phyloP scores from a whole-genome alignment of 1,140 invertebrate genomes.

The honey bee (Apis mellifera) region Amel_HAv3.1 CM009943.2:4504001-4504500 shows the following conservation, averaged over 20 bases:
- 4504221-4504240: not conserved
- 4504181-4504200: not conserved
- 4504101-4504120: conserved; percentile 25
- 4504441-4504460: conserved; percentile 95
- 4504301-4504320: not conserved
- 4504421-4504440: conserved; percentile 97
- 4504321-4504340: no score
- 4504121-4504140: conserved; percentile 19
- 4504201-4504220: not conserved
- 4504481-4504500: conserved; percentile 48
- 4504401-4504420: conserved; percentile 99
- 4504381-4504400: conserved; percentile 98
- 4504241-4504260: conserved; percentile 16
- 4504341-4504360: not conserved
- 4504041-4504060: not conserved
- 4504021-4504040: conserved; percentile 26
- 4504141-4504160: conserved; percentile 29
- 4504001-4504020: not conserved
- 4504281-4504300: conserved; percentile 26
- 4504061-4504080: not conserved
- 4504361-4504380: conserved; percentile 33
- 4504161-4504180: conserved; percentile 16
- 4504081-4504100: conserved; percentile 36
- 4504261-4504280: conserved; percentile 14
- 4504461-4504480: conserved; percentile 83